phyloP scores from a whole-genome alignment of 37 sponge, comb jelly and placozoan species.

The Bolinopsis microptera region DNA sequence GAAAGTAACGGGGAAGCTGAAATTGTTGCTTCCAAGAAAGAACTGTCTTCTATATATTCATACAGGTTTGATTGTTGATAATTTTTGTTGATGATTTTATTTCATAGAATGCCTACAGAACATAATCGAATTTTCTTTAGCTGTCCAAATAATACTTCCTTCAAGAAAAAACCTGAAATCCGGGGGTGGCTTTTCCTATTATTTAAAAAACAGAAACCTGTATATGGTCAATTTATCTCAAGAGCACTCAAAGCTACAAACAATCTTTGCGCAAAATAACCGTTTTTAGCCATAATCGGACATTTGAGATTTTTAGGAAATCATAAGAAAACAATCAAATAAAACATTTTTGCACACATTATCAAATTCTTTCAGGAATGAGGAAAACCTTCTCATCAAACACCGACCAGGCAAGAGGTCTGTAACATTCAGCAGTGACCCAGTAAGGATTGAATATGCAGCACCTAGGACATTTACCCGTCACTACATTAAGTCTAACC shows the following conservation, averaged over 20 bases:
- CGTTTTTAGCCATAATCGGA: too few relatives aligned
- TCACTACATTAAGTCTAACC: conserved; percentile 47
- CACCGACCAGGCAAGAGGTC: conserved; percentile 46
- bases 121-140: too few relatives aligned
- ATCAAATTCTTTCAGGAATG: conserved; percentile 59
- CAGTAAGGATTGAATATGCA: conserved; percentile 7
- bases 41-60: conserved; percentile 26
- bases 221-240: too few relatives aligned
- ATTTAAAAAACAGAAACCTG: too few relatives aligned
- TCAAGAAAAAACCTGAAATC: too few relatives aligned
- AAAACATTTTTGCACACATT: too few relatives aligned
- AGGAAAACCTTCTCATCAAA: conserved; percentile 53
- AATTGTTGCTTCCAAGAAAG: not conserved
- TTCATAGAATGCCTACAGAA: too few relatives aligned
- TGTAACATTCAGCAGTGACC: conserved; percentile 51
- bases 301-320: not conserved
- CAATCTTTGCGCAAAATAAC: too few relatives aligned
- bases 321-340: not conserved
- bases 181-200: too few relatives aligned
- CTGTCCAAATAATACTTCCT: too few relatives aligned
- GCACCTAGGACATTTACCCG: conserved; percentile 31
- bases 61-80: not conserved
- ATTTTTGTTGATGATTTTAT: not conserved
- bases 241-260: too few relatives aligned
- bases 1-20: not conserved